phyloP scores from a whole-genome alignment of 2,888 invertebrate species.

The Rhamnusium bicolor region DNA sequence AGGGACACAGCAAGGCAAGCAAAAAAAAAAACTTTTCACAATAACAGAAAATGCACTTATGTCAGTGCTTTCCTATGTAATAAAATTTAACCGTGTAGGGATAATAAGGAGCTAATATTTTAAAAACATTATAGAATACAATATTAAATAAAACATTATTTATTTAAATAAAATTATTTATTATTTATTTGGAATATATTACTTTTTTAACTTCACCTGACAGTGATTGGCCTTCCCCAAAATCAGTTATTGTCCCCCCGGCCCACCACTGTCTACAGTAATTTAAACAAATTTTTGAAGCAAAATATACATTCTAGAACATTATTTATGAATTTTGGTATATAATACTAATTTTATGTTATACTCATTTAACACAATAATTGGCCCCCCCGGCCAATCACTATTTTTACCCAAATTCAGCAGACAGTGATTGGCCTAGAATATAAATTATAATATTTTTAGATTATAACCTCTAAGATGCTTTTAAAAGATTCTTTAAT shows the following conservation, averaged over 20 bases:
- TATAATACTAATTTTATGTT: neutral
- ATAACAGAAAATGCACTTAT: too few species aligned
- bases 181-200: too few species aligned
- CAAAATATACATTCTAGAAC: neutral
- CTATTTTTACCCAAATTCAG: neutral
- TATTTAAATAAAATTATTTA: too few species aligned
- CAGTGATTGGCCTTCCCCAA: neutral
- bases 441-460: neutral
- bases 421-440: neutral
- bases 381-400: slow-evolving; percentile 1
- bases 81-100: too few species aligned
- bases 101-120: too few species aligned
- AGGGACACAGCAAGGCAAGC: too few species aligned
- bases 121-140: too few species aligned
- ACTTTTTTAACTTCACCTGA: neutral
- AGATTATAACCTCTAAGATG: neutral
- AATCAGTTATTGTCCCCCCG: neutral
- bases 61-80: too few species aligned
- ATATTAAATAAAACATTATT: too few species aligned
- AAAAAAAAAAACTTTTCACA: too few species aligned
- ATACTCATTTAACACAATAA: neutral
- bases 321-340: neutral
- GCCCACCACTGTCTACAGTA: too few species aligned
- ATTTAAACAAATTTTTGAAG: neutral
- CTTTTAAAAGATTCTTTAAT: neutral